Base-by-base conservation (phyloP, 2,888 invertebrate genomes). In the Watsonalla cultraria region DNA sequence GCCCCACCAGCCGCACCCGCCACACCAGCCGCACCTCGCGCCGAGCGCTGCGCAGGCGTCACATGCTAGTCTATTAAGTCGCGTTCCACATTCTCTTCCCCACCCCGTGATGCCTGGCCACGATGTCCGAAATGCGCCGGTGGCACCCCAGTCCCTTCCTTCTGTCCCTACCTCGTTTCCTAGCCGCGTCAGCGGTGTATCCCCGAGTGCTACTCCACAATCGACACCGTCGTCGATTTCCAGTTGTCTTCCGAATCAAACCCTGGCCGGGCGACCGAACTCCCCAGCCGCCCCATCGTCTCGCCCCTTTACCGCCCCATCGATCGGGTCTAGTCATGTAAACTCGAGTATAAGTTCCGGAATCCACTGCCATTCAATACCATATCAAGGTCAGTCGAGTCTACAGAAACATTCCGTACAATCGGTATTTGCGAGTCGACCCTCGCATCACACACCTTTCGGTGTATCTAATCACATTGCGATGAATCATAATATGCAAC, bases 401-500 rank as follows among this genome's bases (percentile, higher is more conserved):
- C 78, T 86, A 77, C 89, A 82, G 70, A 90, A 90, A 87, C 90
- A 90, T 89, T 88, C 90, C 86, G 86, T 83, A 76, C 86, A 78
- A 62, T 70, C 87, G 66, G 80, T 76, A 60, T 89, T 86, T 68
- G 69, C 81, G 65, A 85, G 74, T 70, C 79, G 90, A 66, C 87
- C 89, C 53, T 76, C 85, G 54, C 89, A 89, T 68, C 83, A 86
- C 59, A 78, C 87, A 52, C 85, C 88, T 15, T 90, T 86, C 71
- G 82, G 84, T 63, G 83, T 86, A 60, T 75, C 85, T 33, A 86
- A 78, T 63, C 90, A 87, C 68, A 78, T 83, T 83, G 86, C 86
- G 83, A 89, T 86, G 83, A 93, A 82, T 91, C 93, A 79, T 39
- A 37, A 49, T 90, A 91, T 81, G 86, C 92, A 78, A 86, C 90